These are phyloP conservation scores for Ceyx margarethae DNA, from an alignment of 2,113 vertebrate species.

Conservation along the genomic window DNA sequence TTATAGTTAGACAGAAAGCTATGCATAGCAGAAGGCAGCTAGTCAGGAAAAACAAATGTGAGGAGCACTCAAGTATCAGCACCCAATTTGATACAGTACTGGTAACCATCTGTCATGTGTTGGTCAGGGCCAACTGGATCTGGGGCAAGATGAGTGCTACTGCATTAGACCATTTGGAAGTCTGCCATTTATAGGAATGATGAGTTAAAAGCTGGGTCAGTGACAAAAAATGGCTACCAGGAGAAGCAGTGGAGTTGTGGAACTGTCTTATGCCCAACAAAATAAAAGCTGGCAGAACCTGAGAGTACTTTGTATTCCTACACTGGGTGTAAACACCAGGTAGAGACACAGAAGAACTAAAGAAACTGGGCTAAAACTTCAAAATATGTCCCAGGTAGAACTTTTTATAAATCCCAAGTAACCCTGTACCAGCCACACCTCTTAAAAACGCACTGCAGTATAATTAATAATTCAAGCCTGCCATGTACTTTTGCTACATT, in stretches of 20 bases:
- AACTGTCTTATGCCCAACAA: background rate
- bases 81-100: background rate
- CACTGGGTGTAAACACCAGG: background rate
- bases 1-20: background rate
- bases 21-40: background rate
- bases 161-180: background rate
- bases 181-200: background rate
- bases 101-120: background rate
- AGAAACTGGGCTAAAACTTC: background rate
- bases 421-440: background rate
- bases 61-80: fast-evolving
- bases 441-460: background rate
- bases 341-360: background rate
- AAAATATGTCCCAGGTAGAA: background rate
- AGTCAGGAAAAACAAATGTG: background rate
- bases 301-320: fast-evolving
- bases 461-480: background rate
- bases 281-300: background rate
- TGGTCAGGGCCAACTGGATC: background rate
- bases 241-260: background rate
- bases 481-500: background rate
- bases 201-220: background rate
- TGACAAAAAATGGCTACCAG: background rate
- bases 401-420: background rate
- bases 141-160: fast-evolving